Evolutionary conservation across 1,140 invertebrate species (phyloP).

Genomic region (Tetraneura akinire): DNA sequence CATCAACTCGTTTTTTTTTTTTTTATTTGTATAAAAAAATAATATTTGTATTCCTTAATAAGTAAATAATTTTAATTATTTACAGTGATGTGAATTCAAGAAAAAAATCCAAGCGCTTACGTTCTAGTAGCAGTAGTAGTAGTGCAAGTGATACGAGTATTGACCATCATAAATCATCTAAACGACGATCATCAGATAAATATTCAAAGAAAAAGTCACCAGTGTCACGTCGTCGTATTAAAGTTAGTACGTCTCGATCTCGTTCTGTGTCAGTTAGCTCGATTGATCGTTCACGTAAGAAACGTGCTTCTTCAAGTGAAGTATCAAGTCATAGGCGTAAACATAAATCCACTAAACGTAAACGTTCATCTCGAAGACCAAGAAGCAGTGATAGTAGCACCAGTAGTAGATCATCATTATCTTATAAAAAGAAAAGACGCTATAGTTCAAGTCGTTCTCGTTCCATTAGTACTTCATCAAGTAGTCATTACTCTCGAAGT

Average conservation of each 20-base stretch:
- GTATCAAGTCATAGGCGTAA: slow-evolving; percentile 43
- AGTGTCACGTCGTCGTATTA: not conserved
- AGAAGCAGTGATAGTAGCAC: slow-evolving; percentile 35
- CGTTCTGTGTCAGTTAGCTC: slow-evolving; percentile 15
- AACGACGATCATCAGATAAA: slow-evolving; percentile 8
- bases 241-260: slow-evolving; percentile 33
- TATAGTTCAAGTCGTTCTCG: slow-evolving; percentile 33
- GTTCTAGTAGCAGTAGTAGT: slow-evolving; percentile 24
- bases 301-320: slow-evolving; percentile 28
- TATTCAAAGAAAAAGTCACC: slow-evolving; percentile 36
- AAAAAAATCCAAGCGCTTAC: slow-evolving; percentile 32
- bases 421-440: slow-evolving; percentile 32
- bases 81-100: slow-evolving; percentile 11
- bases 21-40: too few species aligned
- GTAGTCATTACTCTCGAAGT: slow-evolving; percentile 25
- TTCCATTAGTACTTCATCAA: slow-evolving; percentile 42
- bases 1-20: too few species aligned
- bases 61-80: not conserved
- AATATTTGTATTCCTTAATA: too few species aligned
- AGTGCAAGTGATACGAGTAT: slow-evolving; percentile 39
- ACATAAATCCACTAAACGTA: slow-evolving; percentile 20
- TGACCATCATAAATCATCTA: slow-evolving; percentile 28
- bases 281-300: slow-evolving; percentile 30
- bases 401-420: slow-evolving; percentile 11
- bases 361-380: slow-evolving; percentile 29